Evolutionary conservation across 2,797 vertebrate genomes (phyloP), one percentile per base, ranked within the genome.

Genomic region (Pagetopsis macropterus): DNA sequence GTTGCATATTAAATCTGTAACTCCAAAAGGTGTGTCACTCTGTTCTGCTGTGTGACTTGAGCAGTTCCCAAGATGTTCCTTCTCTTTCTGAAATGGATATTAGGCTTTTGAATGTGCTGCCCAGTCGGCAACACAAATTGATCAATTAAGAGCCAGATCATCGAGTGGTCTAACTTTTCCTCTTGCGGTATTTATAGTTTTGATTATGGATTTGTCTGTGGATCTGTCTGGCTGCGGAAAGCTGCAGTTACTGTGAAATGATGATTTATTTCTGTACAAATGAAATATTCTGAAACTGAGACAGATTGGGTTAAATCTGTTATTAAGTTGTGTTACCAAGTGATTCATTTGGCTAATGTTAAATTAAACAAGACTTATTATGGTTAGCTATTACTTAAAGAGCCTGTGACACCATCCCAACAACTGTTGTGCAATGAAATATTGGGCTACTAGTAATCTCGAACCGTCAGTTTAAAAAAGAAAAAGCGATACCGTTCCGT

Each of bases 61-160:
- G 50, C 27, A 41, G 44, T 37, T 51, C 23, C n/a, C 37, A 3
- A 23, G 5, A 31, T 4, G 12, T 43, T 52, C 51, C 12, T 45
- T 40, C 45, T 14, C 16, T 9, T 21, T 11, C 21, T 55, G 40
- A 73, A 68, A 54, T 54, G 5, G 48, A 54, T 46, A 40, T 64
- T 9, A 21, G 0, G 1, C 23, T 62, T 46, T 48, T 59, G 17
- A 64, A 46, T 45, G 17, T 5, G 12, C 59, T 41, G 13, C 19
- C 49, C 21, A 59, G 54, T 21, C 23, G 40, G 67, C 21, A 64
- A 58, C 48, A 62, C n/a, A 75, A 66, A 51, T 33, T 41, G 27
- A 61, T 15, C 40, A 21, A 49, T 66, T 57, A 66, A 57, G 44
- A 31, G 23, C 15, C 23, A 55, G 19, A 65, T 61, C 59, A 72